Evolutionary conservation across 2,888 invertebrate genomes (phyloP).

Genomic region (Trissolcus brochymenae): DNA sequence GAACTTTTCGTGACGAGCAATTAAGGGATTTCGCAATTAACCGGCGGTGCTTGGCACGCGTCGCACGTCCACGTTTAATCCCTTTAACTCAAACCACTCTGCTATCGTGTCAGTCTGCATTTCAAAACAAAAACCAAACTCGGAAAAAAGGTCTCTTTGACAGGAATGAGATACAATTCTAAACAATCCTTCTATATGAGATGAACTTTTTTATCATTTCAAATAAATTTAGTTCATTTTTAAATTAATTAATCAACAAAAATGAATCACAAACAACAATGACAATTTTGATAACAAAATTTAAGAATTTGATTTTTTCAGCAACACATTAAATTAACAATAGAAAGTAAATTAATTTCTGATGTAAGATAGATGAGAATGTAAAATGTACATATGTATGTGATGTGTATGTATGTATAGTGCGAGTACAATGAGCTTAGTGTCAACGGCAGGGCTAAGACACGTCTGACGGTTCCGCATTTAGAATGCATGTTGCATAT

Average conservation of each 20-base stretch:
- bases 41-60: constrained; percentile 67
- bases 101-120: constrained; percentile 73
- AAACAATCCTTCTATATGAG: too few relatives aligned
- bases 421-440: constrained; percentile 41
- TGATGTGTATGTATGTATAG: constrained; percentile 1
- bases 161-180: too few relatives aligned
- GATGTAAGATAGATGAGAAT: background rate
- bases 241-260: background rate
- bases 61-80: constrained; percentile 73
- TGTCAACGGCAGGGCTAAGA: constrained; percentile 47
- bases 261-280: too few relatives aligned
- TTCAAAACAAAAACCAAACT: constrained; percentile 68
- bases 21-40: constrained; percentile 71
- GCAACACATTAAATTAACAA: too few relatives aligned
- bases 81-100: constrained; percentile 68
- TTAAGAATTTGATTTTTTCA: too few relatives aligned
- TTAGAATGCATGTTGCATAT: constrained; percentile 59
- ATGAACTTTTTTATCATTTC: background rate
- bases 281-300: too few relatives aligned
- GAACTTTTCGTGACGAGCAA: constrained; percentile 67
- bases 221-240: background rate
- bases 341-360: too few relatives aligned
- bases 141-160: too few relatives aligned
- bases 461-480: constrained; percentile 48
- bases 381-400: background rate